Percentiles rank a stretch among this genome's conserved stretches.
These are phyloP conservation scores for Cathartes aura DNA, from an alignment of 2,113 vertebrate species.

Conservation along the genomic window DNA sequence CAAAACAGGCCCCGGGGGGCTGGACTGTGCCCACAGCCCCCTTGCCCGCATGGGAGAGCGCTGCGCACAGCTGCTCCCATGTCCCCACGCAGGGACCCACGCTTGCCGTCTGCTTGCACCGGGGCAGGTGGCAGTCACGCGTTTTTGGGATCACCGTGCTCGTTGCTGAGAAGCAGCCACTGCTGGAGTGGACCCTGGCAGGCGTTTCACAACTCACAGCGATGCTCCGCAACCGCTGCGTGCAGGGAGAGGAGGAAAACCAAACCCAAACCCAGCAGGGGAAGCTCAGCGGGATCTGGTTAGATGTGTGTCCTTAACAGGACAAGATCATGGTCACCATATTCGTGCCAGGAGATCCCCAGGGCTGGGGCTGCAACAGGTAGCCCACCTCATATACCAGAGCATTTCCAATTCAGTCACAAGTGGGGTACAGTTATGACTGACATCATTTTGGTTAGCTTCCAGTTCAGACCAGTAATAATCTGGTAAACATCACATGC, in stretches of 20 bases:
- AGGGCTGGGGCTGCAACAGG: neutral
- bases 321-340: neutral
- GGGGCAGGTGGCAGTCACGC: neutral
- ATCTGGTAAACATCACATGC: neutral
- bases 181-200: neutral
- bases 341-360: neutral
- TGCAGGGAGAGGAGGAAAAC: neutral
- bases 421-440: neutral
- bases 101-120: neutral
- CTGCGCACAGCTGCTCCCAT: neutral
- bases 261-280: neutral
- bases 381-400: neutral
- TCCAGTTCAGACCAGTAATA: constrained; percentile 13
- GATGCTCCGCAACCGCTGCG: rapidly evolving
- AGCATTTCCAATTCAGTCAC: neutral
- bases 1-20: neutral
- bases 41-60: rapidly evolving
- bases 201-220: neutral
- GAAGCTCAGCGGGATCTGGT: neutral
- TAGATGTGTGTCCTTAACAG: neutral
- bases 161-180: neutral
- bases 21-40: neutral
- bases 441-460: neutral
- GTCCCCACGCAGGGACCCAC: rapidly evolving
- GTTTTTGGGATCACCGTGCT: neutral